A percentile compares a stretch with the other conserved stretches of the same genome.
phyloP scores from a whole-genome alignment of 2,113 vertebrate genomes.

The Rallus limicola region DNA sequence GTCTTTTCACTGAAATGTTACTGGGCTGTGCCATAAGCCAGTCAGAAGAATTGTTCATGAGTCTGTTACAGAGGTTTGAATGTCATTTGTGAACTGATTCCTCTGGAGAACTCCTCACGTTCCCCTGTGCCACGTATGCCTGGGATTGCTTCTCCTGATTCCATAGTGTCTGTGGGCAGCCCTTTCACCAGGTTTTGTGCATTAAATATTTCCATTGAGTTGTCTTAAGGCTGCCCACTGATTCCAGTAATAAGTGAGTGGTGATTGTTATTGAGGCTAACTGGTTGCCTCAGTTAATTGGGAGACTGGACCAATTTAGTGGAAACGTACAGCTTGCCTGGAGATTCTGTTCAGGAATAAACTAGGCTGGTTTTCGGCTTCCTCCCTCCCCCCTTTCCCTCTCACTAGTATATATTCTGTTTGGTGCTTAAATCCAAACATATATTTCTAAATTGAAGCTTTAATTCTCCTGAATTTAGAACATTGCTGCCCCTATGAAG shows the following conservation, averaged over 20 bases:
- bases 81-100: not conserved
- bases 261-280: not conserved
- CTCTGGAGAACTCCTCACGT: not conserved
- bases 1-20: not conserved
- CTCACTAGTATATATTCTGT: not conserved
- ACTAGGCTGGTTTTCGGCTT: not conserved
- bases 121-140: not conserved
- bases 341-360: not conserved
- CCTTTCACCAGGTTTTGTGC: not conserved
- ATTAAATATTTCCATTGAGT: not conserved
- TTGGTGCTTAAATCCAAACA: not conserved
- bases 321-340: not conserved
- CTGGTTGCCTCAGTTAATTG: not conserved
- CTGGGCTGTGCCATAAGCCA: not conserved
- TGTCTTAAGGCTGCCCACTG: not conserved
- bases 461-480: not conserved
- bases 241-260: not conserved
- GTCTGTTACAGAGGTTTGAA: not conserved
- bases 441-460: not conserved
- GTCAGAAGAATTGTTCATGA: not conserved
- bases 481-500: not conserved
- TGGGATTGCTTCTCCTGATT: not conserved
- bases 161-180: not conserved
- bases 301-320: not conserved
- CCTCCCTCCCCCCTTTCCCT: not conserved